Percentiles rank a stretch among this genome's conserved stretches.
phyloP scores from a whole-genome alignment of 2,888 invertebrate species.

The Philopedon plagiatum region DNA sequence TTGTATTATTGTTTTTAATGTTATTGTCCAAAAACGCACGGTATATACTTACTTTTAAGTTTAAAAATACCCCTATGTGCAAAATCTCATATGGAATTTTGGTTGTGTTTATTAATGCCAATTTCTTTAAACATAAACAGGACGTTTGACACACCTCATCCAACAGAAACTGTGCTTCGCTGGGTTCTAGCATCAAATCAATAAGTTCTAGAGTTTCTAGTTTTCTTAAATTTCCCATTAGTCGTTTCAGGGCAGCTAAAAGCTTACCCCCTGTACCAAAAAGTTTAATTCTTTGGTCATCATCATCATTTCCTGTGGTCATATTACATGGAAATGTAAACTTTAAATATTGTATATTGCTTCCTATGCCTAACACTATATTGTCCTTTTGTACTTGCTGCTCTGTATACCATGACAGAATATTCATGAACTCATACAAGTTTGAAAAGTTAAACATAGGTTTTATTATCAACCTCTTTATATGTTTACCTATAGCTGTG shows the following conservation, averaged over 20 bases:
- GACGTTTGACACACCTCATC: constrained; percentile 80
- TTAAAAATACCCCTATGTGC: constrained; percentile 83
- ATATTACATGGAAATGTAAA: constrained; percentile 85
- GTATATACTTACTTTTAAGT: constrained; percentile 75
- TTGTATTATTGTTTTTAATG: too few species aligned
- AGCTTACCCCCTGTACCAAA: constrained; percentile 82
- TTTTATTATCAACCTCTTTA: constrained; percentile 78
- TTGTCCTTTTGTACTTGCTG: constrained; percentile 65
- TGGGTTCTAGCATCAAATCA: constrained; percentile 81
- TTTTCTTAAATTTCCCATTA: constrained; percentile 77
- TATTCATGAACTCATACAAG: constrained; percentile 87
- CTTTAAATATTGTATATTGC: constrained; percentile 73
- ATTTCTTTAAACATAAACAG: constrained; percentile 74
- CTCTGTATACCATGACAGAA: constrained; percentile 82
- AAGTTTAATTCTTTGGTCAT: constrained; percentile 75
- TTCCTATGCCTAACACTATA: constrained; percentile 70
- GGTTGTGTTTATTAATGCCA: constrained; percentile 83
- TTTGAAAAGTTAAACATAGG: constrained; percentile 86
- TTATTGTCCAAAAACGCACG: too few species aligned
- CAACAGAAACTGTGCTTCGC: constrained; percentile 79
- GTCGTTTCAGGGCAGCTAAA: constrained; percentile 72
- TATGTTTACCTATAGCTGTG: constrained; percentile 76
- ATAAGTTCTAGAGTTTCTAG: constrained; percentile 78
- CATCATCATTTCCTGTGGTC: constrained; percentile 75
- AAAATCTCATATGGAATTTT: constrained; percentile 78